Evolutionary conservation across 2,888 invertebrate species (phyloP).

Genomic region (Hirtodrosophila duncani): DNA sequence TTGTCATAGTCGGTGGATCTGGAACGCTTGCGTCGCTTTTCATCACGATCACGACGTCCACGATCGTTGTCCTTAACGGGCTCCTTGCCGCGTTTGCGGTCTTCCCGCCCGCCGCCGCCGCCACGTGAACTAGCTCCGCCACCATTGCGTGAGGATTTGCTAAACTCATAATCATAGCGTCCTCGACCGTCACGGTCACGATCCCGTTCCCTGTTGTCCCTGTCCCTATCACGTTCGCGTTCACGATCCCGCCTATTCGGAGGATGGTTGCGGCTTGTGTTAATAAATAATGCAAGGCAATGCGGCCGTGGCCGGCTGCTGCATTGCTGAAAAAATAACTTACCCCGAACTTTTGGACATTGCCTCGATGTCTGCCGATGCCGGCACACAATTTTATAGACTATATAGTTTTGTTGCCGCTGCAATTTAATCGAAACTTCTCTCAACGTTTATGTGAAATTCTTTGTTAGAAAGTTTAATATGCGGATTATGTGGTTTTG

Average conservation of each 20-base stretch:
- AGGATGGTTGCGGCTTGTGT: conserved; percentile 25
- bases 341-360: conserved; percentile 63
- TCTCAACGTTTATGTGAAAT: no score
- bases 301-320: not conserved
- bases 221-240: conserved; percentile 51
- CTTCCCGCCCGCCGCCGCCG: conserved; percentile 54
- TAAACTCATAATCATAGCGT: conserved; percentile 55
- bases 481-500: no score
- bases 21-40: conserved; percentile 73
- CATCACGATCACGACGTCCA: conserved; percentile 50
- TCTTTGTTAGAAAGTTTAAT: no score
- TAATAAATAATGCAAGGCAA: not conserved
- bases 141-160: conserved; percentile 50
- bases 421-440: no score
- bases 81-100: conserved; percentile 63
- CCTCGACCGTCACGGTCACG: conserved; percentile 37
- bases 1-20: conserved; percentile 73
- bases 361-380: no score
- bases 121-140: conserved; percentile 49
- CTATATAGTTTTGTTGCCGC: no score
- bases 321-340: conserved; percentile 14
- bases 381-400: no score
- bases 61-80: conserved; percentile 48
- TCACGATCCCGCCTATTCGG: conserved; percentile 52
- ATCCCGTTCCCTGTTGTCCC: conserved; percentile 65